Evolutionary conservation across 2,888 invertebrate species (phyloP).

Genomic region (Eupithecia insigniata): DNA sequence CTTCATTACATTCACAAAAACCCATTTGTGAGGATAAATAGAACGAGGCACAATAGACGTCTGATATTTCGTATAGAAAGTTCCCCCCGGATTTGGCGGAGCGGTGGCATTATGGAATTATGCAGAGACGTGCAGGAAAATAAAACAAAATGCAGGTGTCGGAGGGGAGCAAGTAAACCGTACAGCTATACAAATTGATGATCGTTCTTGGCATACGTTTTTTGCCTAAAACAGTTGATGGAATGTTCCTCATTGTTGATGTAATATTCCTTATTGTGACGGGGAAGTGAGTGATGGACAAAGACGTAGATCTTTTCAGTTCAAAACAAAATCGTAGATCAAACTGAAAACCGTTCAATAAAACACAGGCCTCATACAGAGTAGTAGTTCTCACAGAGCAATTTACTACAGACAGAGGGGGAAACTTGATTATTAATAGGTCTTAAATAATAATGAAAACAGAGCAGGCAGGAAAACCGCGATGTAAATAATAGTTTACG

Average conservation of each 20-base stretch:
- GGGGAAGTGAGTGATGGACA: slow-evolving; percentile 11
- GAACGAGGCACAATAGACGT: slow-evolving; percentile 72
- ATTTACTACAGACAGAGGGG: slow-evolving; percentile 24
- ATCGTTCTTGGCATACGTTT: slow-evolving; percentile 28
- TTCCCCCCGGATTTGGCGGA: slow-evolving; percentile 75
- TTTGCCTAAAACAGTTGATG: slow-evolving; percentile 20
- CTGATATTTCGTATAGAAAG: slow-evolving; percentile 80
- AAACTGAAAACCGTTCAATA: slow-evolving; percentile 21
- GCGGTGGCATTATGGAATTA: slow-evolving; percentile 76
- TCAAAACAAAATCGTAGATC: slow-evolving; percentile 11
- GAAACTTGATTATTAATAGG: slow-evolving; percentile 28
- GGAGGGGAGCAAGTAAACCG: slow-evolving; percentile 49
- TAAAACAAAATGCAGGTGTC: slow-evolving; percentile 79
- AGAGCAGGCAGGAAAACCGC: slow-evolving; percentile 64
- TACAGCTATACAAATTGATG: slow-evolving; percentile 34
- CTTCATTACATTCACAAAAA: slow-evolving; percentile 80
- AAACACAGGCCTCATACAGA: slow-evolving; percentile 26
- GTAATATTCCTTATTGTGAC: slow-evolving; percentile 19
- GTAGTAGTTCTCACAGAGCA: slow-evolving; percentile 14
- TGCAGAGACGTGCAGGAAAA: slow-evolving; percentile 76
- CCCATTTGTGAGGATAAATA: slow-evolving; percentile 77
- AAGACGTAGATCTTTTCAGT: slow-evolving; percentile 6
- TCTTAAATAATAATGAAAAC: slow-evolving; percentile 29
- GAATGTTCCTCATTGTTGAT: slow-evolving; percentile 17
- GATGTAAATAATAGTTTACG: slow-evolving; percentile 69